These are phyloP conservation scores for Chromoteleia sp. DNA, from an alignment of 2,888 invertebrate genomes.

Conservation along the genomic window DNA sequence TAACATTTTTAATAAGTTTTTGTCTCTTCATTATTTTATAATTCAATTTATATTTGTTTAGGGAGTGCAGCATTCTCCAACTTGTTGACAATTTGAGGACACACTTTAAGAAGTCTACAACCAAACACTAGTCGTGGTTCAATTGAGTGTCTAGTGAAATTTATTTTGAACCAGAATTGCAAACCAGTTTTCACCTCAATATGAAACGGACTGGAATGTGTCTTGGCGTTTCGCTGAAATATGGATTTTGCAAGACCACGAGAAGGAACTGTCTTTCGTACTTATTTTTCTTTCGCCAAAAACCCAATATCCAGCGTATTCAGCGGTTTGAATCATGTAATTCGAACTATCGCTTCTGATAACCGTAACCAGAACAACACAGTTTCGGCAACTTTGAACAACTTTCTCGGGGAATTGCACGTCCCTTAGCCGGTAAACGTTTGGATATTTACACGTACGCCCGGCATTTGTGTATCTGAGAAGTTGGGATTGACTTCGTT, in stretches of 20 bases:
- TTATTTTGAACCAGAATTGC: not conserved
- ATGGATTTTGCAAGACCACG: too few relatives aligned
- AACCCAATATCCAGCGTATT: too few relatives aligned
- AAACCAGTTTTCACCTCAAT: too few relatives aligned
- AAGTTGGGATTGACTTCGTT: not conserved
- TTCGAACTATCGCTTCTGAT: not conserved
- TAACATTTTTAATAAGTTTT: too few relatives aligned
- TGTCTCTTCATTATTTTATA: not conserved
- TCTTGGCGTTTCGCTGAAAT: too few relatives aligned
- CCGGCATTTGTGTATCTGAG: not conserved
- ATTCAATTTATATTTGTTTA: not conserved
- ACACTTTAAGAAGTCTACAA: constrained; percentile 3
- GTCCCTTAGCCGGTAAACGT: constrained; percentile 2
- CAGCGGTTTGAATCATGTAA: too few relatives aligned
- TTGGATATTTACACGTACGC: constrained; percentile 27
- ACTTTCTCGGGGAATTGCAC: too few relatives aligned
- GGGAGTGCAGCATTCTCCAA: too few relatives aligned
- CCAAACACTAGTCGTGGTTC: not conserved
- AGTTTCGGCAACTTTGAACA: not conserved
- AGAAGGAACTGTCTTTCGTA: too few relatives aligned
- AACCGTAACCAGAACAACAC: constrained; percentile 5
- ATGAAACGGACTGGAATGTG: too few relatives aligned
- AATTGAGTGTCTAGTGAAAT: not conserved
- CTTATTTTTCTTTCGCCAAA: too few relatives aligned
- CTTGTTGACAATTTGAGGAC: constrained; percentile 6